A percentile compares a stretch with the other conserved stretches of the same genome.
Conservation (phyloP, 2,113 vertebrate species). For the Cryptomyrus ogoouensis region DNA sequence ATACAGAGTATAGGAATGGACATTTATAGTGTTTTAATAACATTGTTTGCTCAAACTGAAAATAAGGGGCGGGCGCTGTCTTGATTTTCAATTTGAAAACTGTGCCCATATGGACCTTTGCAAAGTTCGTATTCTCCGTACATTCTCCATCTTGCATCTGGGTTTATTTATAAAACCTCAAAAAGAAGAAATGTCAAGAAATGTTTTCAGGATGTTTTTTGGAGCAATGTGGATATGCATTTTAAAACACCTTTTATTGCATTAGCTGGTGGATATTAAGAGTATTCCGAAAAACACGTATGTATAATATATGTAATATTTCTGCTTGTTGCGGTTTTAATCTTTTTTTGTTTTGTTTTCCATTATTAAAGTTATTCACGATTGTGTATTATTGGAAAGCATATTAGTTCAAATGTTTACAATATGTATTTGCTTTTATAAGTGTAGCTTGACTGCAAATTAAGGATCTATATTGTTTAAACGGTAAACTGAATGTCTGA, state of each 20-base stretch:
- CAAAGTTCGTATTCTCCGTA: background rate
- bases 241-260: background rate
- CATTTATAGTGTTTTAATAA: background rate
- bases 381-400: background rate
- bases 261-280: background rate
- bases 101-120: background rate
- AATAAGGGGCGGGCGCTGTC: background rate
- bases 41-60: background rate
- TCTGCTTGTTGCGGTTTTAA: background rate
- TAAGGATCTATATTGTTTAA: background rate
- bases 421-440: background rate
- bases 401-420: background rate
- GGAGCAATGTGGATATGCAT: background rate
- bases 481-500: background rate
- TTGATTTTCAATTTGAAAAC: constrained; percentile 13
- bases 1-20: background rate
- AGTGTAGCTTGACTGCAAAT: background rate
- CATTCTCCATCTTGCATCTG: background rate
- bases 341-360: background rate
- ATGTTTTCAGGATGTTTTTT: background rate
- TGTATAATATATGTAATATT: background rate
- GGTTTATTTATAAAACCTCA: constrained; percentile 18
- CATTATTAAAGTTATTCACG: background rate
- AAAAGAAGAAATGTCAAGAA: constrained; percentile 10
- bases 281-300: background rate